A percentile compares a stretch with the other conserved stretches of the same genome.
These are phyloP conservation scores for Cenopis cana DNA, from an alignment of 2,888 invertebrate species.

Conservation along the genomic window DNA sequence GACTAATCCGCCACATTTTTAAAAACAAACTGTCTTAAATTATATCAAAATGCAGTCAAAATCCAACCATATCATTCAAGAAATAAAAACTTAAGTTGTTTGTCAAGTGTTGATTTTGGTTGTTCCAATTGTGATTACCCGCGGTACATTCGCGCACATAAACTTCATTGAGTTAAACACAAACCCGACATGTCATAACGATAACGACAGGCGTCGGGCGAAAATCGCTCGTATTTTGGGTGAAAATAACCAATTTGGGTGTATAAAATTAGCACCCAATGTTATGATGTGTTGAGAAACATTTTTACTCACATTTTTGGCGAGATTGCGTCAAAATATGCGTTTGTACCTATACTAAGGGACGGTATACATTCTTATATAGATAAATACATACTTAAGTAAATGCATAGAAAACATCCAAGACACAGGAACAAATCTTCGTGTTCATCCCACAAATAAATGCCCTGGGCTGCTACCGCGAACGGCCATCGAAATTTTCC, in stretches of 20 bases:
- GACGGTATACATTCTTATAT: too few species aligned
- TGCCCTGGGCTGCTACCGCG: too few species aligned
- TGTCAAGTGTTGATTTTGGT: not conserved
- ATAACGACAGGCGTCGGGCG: constrained; percentile 46
- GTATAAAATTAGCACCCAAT: constrained; percentile 60
- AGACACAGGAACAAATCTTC: too few species aligned
- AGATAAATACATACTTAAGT: too few species aligned
- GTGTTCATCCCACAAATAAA: too few species aligned
- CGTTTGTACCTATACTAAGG: too few species aligned
- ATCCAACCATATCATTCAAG: not conserved
- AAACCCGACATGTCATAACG: constrained; percentile 53
- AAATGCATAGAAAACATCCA: too few species aligned
- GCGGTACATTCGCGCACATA: constrained; percentile 48
- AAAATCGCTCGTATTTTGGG: constrained; percentile 53
- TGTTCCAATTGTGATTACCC: constrained; percentile 2
- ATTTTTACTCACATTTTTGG: constrained; percentile 22
- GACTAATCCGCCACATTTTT: not conserved
- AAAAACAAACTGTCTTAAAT: not conserved
- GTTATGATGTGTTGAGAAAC: constrained; percentile 51
- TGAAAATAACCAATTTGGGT: constrained; percentile 57
- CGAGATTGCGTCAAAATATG: not conserved
- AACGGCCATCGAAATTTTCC: too few species aligned
- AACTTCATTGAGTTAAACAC: constrained; percentile 49
- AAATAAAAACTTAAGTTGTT: not conserved
- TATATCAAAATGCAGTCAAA: not conserved